Evolutionary conservation across 2,113 vertebrate genomes (phyloP).

Genomic region (Microtus pennsylvanicus): DNA sequence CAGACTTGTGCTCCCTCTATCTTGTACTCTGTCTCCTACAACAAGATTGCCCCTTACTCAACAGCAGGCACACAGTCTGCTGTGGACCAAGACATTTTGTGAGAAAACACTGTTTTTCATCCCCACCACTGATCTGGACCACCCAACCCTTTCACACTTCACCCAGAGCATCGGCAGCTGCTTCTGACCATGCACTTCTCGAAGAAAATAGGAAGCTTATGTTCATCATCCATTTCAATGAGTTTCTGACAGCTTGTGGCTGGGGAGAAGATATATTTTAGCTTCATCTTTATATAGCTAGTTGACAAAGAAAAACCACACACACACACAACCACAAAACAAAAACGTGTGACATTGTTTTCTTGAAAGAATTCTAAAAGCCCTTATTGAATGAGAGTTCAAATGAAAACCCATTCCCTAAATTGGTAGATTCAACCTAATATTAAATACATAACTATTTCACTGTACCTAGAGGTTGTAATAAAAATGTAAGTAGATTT

Average conservation of each 20-base stretch:
- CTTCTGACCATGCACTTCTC: neutral
- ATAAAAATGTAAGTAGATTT: constrained; percentile 61
- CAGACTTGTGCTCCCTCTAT: constrained; percentile 94
- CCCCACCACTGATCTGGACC: neutral
- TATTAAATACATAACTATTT: constrained; percentile 46
- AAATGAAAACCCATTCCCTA: constrained; percentile 3
- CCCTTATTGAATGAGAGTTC: neutral
- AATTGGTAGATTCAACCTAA: constrained; percentile 27
- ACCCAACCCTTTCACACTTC: neutral
- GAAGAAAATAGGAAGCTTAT: no score
- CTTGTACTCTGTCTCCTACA: constrained; percentile 95
- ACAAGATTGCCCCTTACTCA: constrained; percentile 98
- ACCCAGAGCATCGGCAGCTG: neutral
- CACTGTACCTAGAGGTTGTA: neutral
- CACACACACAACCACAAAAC: neutral
- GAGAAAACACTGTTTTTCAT: constrained; percentile 93
- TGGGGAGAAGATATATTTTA: neutral
- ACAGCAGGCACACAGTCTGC: constrained; percentile 96
- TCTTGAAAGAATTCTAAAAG: constrained; percentile 21
- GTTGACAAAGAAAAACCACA: neutral
- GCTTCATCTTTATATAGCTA: neutral
- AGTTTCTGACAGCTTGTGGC: neutral
- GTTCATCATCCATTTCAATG: neutral
- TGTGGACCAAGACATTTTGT: constrained; percentile 97
- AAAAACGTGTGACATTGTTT: neutral